These are phyloP conservation scores for Potamarius usumacintae DNA, from an alignment of 2,113 vertebrate species.

Conservation along the genomic window DNA sequence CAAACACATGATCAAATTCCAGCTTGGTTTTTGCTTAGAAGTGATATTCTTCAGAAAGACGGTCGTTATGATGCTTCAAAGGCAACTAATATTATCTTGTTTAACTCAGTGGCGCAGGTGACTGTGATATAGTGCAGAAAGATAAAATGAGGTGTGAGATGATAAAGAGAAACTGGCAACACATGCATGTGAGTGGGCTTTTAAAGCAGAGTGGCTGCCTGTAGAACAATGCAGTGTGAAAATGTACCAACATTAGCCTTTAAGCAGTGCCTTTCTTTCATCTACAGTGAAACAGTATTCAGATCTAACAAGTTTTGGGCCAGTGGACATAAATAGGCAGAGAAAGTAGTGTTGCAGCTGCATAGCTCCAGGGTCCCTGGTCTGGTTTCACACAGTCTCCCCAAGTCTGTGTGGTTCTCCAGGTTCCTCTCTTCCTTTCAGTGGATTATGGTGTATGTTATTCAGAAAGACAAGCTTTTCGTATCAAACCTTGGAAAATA, in stretches of 20 bases:
- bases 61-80: conserved; percentile 56
- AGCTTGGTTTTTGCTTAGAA: conserved; percentile 57
- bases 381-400: neutral
- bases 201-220: neutral
- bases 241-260: neutral
- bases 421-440: neutral
- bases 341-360: neutral
- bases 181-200: neutral
- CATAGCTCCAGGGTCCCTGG: too few species aligned
- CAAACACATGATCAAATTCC: neutral
- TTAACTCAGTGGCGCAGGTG: conserved; percentile 54
- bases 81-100: conserved; percentile 59
- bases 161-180: neutral
- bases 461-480: too few species aligned
- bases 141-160: neutral
- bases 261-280: neutral
- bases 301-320: neutral
- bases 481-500: neutral
- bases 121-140: too few species aligned
- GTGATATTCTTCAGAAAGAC: conserved; percentile 58
- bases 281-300: neutral
- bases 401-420: neutral
- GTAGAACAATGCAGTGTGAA: neutral
- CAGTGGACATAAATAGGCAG: neutral
- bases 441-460: neutral